Evolutionary conservation across 2,888 invertebrate species (phyloP).

Genomic region (Acanthoscelides obtectus): DNA sequence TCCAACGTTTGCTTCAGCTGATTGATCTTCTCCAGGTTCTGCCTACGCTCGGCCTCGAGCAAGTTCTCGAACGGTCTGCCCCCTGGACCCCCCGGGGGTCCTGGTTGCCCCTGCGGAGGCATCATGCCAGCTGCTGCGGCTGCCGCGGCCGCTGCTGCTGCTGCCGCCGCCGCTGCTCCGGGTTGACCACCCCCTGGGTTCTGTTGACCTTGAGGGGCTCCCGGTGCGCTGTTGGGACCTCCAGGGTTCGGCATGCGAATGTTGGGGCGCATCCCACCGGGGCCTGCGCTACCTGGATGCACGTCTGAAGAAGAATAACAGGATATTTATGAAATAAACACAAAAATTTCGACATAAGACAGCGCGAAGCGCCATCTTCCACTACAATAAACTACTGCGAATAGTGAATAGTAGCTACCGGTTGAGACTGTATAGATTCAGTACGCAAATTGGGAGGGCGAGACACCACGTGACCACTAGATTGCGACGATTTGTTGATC

Average conservation of each 20-base stretch:
- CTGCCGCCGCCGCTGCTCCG: constrained; percentile 26
- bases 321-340: no score
- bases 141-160: constrained; percentile 37
- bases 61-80: constrained; percentile 49
- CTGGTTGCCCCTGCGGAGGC: background rate
- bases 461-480: no score
- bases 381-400: no score
- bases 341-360: no score
- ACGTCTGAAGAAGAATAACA: background rate
- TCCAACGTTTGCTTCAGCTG: constrained; percentile 73
- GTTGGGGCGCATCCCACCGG: constrained; percentile 40
- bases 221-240: background rate
- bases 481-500: no score
- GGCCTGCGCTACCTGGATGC: background rate
- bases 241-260: constrained; percentile 33
- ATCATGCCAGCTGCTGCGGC: constrained; percentile 24
- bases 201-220: background rate
- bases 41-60: constrained; percentile 68
- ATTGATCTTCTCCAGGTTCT: constrained; percentile 73
- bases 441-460: no score
- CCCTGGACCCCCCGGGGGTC: constrained; percentile 17
- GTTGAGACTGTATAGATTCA: no score
- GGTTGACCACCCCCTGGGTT: constrained; percentile 4
- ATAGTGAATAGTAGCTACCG: no score
- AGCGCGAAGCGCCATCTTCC: no score